A percentile compares a stretch with the other conserved stretches of the same genome.
Conservation (phyloP, 2,797 vertebrate genomes). For the Cossypha niveicapilla region DNA sequence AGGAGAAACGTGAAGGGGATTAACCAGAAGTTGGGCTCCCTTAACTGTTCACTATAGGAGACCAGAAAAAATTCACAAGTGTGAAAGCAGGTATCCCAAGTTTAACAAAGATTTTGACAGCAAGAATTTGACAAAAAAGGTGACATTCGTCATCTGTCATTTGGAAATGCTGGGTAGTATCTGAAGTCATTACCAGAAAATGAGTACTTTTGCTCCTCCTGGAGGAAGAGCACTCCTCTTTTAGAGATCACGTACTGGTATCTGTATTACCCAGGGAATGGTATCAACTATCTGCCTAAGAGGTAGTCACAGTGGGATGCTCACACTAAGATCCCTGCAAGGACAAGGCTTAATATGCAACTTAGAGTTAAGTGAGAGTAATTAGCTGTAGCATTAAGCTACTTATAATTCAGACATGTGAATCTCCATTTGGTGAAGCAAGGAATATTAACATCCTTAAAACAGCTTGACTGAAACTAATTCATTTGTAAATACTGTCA, state of each 20-base stretch:
- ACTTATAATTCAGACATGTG: not conserved
- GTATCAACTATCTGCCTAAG: not conserved
- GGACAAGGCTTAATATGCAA: not conserved
- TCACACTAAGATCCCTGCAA: not conserved
- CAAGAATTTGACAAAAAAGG: not conserved
- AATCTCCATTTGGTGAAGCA: not conserved
- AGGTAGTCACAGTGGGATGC: not conserved
- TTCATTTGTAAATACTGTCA: not conserved
- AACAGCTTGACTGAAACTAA: not conserved
- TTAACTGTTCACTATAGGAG: not conserved
- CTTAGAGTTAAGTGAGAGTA: not conserved
- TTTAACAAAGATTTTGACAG: not conserved
- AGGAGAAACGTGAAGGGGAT: rapidly evolving
- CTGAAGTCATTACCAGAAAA: not conserved
- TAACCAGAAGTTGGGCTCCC: not conserved
- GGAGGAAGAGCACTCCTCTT: not conserved
- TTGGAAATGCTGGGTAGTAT: not conserved
- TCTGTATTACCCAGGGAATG: not conserved
- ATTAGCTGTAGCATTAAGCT: not conserved
- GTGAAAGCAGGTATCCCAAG: not conserved
- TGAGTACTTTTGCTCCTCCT: not conserved
- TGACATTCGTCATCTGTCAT: not conserved
- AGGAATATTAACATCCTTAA: not conserved
- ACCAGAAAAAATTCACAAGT: not conserved
- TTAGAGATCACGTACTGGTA: not conserved